Evolutionary conservation across 2,797 vertebrate species (phyloP).

Genomic region (Agapornis canus): DNA sequence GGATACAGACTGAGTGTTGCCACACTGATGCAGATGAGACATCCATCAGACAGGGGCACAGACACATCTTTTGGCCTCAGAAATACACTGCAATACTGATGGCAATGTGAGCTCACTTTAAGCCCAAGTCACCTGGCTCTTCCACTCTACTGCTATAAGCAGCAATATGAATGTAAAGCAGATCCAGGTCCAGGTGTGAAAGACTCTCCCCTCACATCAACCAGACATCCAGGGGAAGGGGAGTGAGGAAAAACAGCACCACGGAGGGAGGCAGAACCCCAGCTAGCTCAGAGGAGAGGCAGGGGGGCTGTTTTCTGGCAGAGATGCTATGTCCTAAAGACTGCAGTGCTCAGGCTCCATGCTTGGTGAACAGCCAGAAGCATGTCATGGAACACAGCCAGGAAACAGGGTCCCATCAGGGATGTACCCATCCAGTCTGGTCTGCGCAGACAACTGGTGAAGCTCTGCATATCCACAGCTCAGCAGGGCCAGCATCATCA

Average conservation of each 20-base stretch:
- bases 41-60: not conserved
- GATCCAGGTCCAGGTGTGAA: not conserved
- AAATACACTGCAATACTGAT: not conserved
- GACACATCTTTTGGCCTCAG: not conserved
- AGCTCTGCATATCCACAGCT: not conserved
- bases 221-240: not conserved
- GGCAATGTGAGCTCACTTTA: not conserved
- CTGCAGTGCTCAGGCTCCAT: not conserved
- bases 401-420: not conserved
- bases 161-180: not conserved
- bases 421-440: not conserved
- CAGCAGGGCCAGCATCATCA: not conserved
- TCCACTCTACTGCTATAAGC: not conserved
- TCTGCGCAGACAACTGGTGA: not conserved
- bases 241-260: not conserved
- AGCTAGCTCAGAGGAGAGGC: not conserved
- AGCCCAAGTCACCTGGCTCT: not conserved
- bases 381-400: fast-evolving
- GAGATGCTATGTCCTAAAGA: not conserved
- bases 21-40: not conserved
- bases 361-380: not conserved
- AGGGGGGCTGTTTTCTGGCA: not conserved
- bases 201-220: not conserved
- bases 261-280: not conserved
- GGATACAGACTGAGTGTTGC: not conserved